These are phyloP conservation scores for Eriocheir sinensis DNA, from an alignment of 1,140 invertebrate species.

Conservation along the genomic window DNA sequence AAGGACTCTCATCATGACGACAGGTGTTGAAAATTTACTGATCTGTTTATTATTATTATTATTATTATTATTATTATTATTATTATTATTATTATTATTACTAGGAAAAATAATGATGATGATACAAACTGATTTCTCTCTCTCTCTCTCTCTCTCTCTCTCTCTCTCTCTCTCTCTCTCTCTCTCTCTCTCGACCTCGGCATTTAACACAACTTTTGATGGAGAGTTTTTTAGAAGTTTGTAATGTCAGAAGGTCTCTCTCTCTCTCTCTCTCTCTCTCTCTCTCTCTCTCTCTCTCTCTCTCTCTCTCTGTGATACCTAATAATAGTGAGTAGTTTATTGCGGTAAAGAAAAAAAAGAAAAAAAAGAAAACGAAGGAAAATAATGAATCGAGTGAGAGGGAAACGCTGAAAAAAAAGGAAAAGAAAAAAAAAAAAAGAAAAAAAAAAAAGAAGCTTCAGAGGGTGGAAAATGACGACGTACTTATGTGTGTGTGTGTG, in stretches of 20 bases:
- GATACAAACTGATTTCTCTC: not conserved
- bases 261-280: not conserved
- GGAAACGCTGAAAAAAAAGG: too few relatives aligned
- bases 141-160: not conserved
- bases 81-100: not conserved
- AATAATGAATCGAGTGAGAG: too few relatives aligned
- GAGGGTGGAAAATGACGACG: too few relatives aligned
- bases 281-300: conserved; percentile 10
- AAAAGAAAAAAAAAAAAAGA: too few relatives aligned
- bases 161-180: not conserved
- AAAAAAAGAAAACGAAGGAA: too few relatives aligned
- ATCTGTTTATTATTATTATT: not conserved
- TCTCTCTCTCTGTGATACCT: not conserved
- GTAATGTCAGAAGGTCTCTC: not conserved
- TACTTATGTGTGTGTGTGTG: not conserved
- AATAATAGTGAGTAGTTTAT: too few relatives aligned
- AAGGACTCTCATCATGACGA: not conserved
- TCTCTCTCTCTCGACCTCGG: not conserved
- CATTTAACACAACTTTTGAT: not conserved
- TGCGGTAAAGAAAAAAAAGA: too few relatives aligned
- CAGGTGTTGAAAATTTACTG: too few relatives aligned
- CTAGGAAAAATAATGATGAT: too few relatives aligned
- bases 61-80: conserved; percentile 28
- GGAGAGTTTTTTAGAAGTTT: not conserved
- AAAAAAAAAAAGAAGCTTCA: too few relatives aligned